Conservation (phyloP, 1,140 invertebrate genomes). For the Ridgeia piscesae region DNA sequence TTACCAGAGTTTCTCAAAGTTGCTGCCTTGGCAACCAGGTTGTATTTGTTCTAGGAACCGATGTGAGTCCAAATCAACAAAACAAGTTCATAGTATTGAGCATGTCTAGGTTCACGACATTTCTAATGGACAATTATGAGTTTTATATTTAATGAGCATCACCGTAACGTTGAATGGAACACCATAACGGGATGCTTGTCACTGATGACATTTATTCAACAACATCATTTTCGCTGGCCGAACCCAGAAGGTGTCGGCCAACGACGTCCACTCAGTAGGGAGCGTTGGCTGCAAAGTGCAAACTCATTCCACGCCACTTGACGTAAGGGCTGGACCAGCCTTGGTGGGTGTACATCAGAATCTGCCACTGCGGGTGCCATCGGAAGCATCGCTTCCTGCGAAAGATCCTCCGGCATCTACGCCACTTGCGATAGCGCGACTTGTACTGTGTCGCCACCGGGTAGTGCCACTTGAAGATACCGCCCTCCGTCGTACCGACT, state of each 20-base stretch:
- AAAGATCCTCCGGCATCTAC: no score
- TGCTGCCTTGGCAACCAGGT: no score
- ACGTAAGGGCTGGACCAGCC: no score
- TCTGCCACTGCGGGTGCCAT: no score
- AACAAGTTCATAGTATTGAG: not conserved
- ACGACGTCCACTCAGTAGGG: not conserved
- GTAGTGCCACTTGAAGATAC: conserved; percentile 25
- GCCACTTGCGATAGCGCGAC: not conserved
- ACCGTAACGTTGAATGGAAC: no score
- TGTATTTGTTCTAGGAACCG: no score
- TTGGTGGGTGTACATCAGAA: no score
- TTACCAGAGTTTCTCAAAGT: no score
- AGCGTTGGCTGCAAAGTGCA: not conserved
- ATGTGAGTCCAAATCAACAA: no score
- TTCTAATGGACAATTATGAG: no score
- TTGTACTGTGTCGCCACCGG: conserved; percentile 31
- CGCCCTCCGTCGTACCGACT: not conserved
- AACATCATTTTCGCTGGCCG: not conserved
- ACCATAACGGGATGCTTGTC: not conserved
- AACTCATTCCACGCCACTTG: not conserved
- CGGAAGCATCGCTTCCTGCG: no score
- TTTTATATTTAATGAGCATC: not conserved
- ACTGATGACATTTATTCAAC: not conserved
- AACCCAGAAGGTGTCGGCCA: not conserved
- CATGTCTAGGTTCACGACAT: not conserved